Evolutionary conservation across 1,140 invertebrate genomes (phyloP).

Genomic region (Bombus polaris): DNA sequence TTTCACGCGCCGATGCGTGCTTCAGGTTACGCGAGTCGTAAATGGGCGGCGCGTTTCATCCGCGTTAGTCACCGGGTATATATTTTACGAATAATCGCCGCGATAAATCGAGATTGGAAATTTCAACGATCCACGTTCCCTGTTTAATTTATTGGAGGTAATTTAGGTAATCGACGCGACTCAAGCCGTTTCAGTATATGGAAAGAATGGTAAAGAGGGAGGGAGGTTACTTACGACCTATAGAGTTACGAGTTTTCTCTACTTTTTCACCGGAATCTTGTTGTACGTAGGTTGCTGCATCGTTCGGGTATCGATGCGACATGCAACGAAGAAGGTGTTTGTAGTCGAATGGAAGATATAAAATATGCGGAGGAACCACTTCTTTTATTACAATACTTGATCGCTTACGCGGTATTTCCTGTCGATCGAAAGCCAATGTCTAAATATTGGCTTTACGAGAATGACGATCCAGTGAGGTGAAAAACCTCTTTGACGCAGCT

Average conservation of each 20-base stretch:
- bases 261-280: neutral
- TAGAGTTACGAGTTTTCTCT: neutral
- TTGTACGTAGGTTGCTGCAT: neutral
- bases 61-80: neutral
- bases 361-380: too few species aligned
- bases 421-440: neutral
- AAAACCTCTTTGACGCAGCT: neutral
- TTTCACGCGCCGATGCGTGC: neutral
- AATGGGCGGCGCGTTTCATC: conserved; percentile 29
- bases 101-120: conserved; percentile 37
- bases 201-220: neutral
- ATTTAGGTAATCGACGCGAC: conserved; percentile 14
- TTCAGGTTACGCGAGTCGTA: neutral
- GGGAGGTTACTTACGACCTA: neutral
- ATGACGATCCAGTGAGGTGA: neutral
- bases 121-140: neutral
- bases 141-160: neutral
- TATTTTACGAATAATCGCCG: conserved; percentile 9
- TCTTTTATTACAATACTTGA: too few species aligned
- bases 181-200: neutral
- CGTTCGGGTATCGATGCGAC: neutral
- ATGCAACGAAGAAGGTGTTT: too few species aligned
- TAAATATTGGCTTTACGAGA: neutral
- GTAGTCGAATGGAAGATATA: too few species aligned
- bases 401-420: too few species aligned